Evolutionary conservation across 2,797 vertebrate genomes (phyloP), one percentile per base, ranked within the genome.

Genomic region (Labroides dimidiatus): DNA sequence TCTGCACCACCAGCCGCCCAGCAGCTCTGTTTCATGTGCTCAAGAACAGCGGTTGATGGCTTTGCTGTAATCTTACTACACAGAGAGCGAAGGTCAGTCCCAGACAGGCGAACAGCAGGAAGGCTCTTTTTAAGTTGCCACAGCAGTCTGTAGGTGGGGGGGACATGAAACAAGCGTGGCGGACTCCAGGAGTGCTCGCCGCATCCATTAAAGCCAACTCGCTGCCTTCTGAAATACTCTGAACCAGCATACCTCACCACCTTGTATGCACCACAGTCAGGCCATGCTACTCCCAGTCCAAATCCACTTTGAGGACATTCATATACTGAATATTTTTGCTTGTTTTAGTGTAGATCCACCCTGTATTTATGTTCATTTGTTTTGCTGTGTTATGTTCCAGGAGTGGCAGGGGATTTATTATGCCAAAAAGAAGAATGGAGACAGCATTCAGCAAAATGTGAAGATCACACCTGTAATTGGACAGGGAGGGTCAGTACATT

Each of bases 371-470:
- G 14, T 63, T 23, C 20, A 57, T 43, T 66, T 3, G 4, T 33
- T 72, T 15, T 68, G 37, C 30, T n/a, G 20, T 75, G 44, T 57
- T 69, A 1, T 92, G 36, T 91, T 90, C 9, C 86, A 99, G 98
- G 97, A 99, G 88, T 99, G 98, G 97, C 96, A 99, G 94, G 98
- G 98, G 91, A 93, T 97, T 89, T 97, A 97, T 94, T 96, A 96
- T 81, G 92, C 95, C 91, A 96, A 95, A 94, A 98, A 97, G 94
- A 99, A 98, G 93, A 97, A 97, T 0, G 98, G 98, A 91, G 97
- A 99, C 78, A 96, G 92, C 71, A 81, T 97, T 85, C 96, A 97
- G 80, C 98, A 99, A 93, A 98, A 97, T 96, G 96, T 98, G 96
- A 99, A 96, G 94, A 97, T 98, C 90, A 94, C 96, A 85, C 98